Base-by-base conservation (phyloP, 2,888 invertebrate species). In the Sycophila texana region DNA sequence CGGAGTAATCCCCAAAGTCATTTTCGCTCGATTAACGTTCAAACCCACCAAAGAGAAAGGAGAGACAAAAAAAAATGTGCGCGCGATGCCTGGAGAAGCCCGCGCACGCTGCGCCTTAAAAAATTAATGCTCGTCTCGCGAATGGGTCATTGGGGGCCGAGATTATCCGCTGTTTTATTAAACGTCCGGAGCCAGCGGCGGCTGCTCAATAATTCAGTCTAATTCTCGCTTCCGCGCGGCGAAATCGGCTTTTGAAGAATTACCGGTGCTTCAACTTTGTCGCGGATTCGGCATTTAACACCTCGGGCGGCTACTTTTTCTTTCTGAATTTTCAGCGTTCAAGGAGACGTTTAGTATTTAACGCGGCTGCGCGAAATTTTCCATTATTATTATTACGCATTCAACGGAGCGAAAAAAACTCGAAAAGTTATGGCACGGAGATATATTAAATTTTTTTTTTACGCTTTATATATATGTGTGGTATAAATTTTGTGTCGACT, bases 131-230 rank as follows among this genome's bases (percentile, higher is more conserved):
- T 30, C 66, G 51, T 2, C 14, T 30, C 47, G 14, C 22, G 16
- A 51, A 74, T 55, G 66, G 74, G 74, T 67, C 74, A 53, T 63
- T 51, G 49, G 30, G 68, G 51, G 20, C 57, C n/a, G 66, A 71
- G 66, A 77, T 77, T 77, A 72, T 72, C 71, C 20, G 60, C 58
- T 71, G 49, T 71, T 72, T 77, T 66, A 71, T 77, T 77, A 77
- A 77, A 63, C 57, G 26, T 7, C 47, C 53, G 22, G 7, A 51
- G 39, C 58, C 61, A 30, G 13, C 47, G n/a, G 13, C 51, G 26
- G 0, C 53, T 0, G 3, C 49, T 72, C 53, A 73, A 78, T 74
- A 57, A 78, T 77, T 77, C 77, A 77, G 16, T 61, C 58, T 67
- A 67, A 77, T 73, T 77, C 77, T 22, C 60, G 18, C 61, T 77